Percentiles rank a stretch among this genome's conserved stretches.
These are phyloP conservation scores for Tetraodon nigroviridis DNA, from an alignment of 2,113 vertebrate species.

Conservation along the genomic window DNA sequence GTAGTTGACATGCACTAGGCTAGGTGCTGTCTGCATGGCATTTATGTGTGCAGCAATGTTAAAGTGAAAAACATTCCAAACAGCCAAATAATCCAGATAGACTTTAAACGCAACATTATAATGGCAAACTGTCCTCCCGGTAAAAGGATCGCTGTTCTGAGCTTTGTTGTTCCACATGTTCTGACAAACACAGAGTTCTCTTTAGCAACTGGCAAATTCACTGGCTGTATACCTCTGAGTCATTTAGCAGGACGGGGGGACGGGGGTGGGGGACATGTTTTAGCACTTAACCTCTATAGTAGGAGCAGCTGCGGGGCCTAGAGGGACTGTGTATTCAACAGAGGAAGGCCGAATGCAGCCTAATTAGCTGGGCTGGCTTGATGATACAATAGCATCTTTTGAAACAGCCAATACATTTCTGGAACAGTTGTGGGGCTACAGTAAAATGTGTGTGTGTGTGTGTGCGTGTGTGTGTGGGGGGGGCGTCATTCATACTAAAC, in stretches of 20 bases:
- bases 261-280: slow-evolving; percentile 55
- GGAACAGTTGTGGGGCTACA: slow-evolving; percentile 20
- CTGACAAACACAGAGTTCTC: slow-evolving; percentile 29
- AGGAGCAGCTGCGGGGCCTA: slow-evolving; percentile 66
- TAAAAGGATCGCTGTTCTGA: no score
- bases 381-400: slow-evolving; percentile 70
- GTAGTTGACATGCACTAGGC: no score
- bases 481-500: not conserved
- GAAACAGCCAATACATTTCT: slow-evolving; percentile 57
- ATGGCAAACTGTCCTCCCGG: no score
- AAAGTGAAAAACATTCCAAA: not conserved
- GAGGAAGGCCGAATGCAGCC: slow-evolving; percentile 49
- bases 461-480: not conserved
- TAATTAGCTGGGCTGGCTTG: slow-evolving; percentile 62
- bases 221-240: slow-evolving; percentile 42
- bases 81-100: not conserved
- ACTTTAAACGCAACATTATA: not conserved
- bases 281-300: slow-evolving; percentile 69
- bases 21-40: not conserved
- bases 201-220: slow-evolving; percentile 43
- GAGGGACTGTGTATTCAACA: slow-evolving; percentile 55
- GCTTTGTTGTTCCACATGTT: not conserved
- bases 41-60: not conserved
- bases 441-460: slow-evolving; percentile 11
- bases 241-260: slow-evolving; percentile 25